Evolutionary conservation across 2,888 invertebrate genomes (phyloP), one percentile per base, ranked within the genome.

Genomic region (Drosophila mayaguana): DNA sequence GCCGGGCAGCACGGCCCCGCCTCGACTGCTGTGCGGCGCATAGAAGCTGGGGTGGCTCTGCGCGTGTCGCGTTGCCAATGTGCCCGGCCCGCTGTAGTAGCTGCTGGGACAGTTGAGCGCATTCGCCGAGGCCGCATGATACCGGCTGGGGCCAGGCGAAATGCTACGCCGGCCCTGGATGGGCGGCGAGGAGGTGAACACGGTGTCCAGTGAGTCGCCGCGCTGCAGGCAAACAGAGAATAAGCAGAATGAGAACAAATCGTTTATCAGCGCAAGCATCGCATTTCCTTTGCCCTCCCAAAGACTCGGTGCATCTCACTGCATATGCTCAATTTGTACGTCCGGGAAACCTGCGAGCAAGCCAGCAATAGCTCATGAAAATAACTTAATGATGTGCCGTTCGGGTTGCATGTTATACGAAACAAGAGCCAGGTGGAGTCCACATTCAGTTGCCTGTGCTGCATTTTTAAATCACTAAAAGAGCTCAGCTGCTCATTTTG

Each of bases 191-290:
- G 94, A 94, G 51, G 95, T 94, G 75, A 95, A 95, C 34, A 96
- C 95, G 3, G 95, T 95, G 70, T 95, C 95, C 73, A 95, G 91
- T 0, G 95, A 95, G 90, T 95, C 95, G 36, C 95, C 95, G 81
- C 95, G 94, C 95, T 95, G 91, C 2, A 28, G 1, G 68, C 12
- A 11, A 0, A n/a, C 9, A 36, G 12, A 38, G 18, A 36, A 28
- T 20, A 0, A 28, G 1, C 36, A 54, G 50, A 14, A 5, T 32
- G n/a, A 16, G 50, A 11, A 8, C 1, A 22, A 22, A 61, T 16
- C 0, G 12, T 25, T 16, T 48, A 48, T 28, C n/a, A 11, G n/a
- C 5, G 28, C 11, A 2, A n/a, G 28, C 25, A n/a, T n/a, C 25
- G 16, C 25, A 28, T 28, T 48, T n/a, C 28, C 48, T n/a, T 5